These are phyloP conservation scores for Lepilemur ruficaudatus DNA, from an alignment of 2,797 vertebrate species.

Conservation along the genomic window DNA sequence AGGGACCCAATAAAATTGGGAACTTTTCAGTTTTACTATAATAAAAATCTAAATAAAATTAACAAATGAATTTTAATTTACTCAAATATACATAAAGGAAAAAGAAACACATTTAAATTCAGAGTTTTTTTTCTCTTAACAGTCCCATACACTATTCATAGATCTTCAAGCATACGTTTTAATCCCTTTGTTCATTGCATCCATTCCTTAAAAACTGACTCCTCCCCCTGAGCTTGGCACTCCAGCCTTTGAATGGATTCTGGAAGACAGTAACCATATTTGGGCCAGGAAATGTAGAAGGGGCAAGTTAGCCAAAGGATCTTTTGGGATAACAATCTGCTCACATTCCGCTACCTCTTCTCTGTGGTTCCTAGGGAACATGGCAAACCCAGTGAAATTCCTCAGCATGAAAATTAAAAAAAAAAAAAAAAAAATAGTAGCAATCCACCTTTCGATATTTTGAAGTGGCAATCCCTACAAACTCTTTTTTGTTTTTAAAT, in stretches of 20 bases:
- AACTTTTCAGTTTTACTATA: neutral
- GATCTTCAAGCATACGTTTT: neutral
- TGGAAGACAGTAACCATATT: conserved; percentile 33
- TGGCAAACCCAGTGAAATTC: neutral
- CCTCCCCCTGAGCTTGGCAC: neutral
- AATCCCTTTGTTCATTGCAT: neutral
- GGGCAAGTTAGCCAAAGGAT: neutral
- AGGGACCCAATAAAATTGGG: neutral
- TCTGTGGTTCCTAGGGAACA: neutral
- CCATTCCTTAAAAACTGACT: neutral
- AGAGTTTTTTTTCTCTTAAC: neutral
- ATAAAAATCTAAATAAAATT: neutral
- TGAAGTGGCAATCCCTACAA: neutral
- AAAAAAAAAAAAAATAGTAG: neutral
- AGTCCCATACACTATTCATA: neutral
- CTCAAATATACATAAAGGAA: neutral
- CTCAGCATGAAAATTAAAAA: neutral
- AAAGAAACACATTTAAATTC: neutral
- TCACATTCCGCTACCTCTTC: neutral
- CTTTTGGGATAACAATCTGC: neutral
- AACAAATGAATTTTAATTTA: neutral
- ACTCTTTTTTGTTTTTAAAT: neutral
- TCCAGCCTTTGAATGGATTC: neutral
- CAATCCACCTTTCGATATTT: neutral
- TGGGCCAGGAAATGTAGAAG: neutral